Evolutionary conservation across 2,113 vertebrate genomes (phyloP).

Genomic region (Odobenus rosmarus): DNA sequence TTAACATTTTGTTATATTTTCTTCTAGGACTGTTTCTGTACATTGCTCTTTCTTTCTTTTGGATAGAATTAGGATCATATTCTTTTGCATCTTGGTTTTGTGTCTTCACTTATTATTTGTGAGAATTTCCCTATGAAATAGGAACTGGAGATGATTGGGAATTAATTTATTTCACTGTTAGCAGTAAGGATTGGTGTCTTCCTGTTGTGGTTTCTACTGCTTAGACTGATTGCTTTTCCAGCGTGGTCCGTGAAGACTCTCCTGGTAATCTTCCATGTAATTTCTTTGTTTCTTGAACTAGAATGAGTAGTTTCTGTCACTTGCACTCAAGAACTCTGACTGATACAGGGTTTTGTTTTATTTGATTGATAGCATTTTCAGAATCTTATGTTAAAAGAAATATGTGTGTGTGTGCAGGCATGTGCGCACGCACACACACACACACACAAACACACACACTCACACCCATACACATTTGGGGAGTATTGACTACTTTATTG

Average conservation of each 20-base stretch:
- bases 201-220: neutral
- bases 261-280: neutral
- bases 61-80: neutral
- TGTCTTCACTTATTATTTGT: neutral
- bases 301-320: neutral
- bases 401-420: neutral
- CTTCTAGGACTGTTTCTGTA: neutral
- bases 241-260: neutral
- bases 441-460: neutral
- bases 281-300: neutral
- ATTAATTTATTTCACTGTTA: neutral
- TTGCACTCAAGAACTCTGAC: neutral
- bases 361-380: slow-evolving; percentile 13
- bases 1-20: slow-evolving; percentile 48
- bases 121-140: neutral
- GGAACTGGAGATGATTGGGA: neutral
- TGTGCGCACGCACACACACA: neutral
- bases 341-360: neutral
- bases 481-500: neutral
- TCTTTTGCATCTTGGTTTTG: slow-evolving; percentile 1
- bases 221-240: neutral
- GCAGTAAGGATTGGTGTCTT: neutral
- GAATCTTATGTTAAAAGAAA: slow-evolving; percentile 9
- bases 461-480: neutral
- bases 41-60: neutral